Percentiles rank a stretch among this genome's conserved stretches.
Conservation (phyloP, 2,113 vertebrate species). For the Capricornis sumatraensis region DNA sequence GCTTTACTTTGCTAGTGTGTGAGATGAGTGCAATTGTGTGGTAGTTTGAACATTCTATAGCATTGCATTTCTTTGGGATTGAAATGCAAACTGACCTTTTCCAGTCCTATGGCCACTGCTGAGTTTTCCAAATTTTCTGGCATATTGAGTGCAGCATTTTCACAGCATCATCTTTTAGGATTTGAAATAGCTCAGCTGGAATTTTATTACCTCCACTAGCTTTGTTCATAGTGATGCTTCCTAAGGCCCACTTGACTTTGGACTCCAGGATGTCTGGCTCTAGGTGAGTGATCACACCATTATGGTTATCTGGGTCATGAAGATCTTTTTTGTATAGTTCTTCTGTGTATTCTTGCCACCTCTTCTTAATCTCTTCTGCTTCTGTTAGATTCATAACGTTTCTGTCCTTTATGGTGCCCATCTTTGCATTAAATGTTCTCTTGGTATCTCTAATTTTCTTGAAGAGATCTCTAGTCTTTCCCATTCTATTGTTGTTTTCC, state of each 20-base stretch:
- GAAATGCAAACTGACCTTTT: not conserved
- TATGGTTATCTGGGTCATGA: not conserved
- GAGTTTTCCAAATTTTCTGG: not conserved
- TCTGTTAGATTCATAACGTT: not conserved
- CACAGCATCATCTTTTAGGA: not conserved
- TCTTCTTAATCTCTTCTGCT: not conserved
- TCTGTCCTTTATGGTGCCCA: not conserved
- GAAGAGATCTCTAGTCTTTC: not conserved
- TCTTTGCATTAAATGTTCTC: not conserved
- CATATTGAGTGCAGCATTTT: not conserved
- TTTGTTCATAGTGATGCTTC: not conserved
- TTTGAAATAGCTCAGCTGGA: not conserved
- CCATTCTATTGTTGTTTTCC: not conserved
- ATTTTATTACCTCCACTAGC: not conserved
- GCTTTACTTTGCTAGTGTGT: not conserved
- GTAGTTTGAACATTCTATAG: not conserved
- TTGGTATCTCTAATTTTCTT: not conserved
- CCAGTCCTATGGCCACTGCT: not conserved
- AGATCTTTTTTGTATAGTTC: not conserved
- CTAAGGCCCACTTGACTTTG: not conserved
- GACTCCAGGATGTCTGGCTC: not conserved
- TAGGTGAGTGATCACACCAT: not conserved
- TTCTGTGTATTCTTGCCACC: not conserved
- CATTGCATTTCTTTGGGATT: not conserved
- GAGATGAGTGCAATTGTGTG: not conserved